Evolutionary conservation across 2,888 invertebrate species (phyloP).

Genomic region (Apodemia duryi): DNA sequence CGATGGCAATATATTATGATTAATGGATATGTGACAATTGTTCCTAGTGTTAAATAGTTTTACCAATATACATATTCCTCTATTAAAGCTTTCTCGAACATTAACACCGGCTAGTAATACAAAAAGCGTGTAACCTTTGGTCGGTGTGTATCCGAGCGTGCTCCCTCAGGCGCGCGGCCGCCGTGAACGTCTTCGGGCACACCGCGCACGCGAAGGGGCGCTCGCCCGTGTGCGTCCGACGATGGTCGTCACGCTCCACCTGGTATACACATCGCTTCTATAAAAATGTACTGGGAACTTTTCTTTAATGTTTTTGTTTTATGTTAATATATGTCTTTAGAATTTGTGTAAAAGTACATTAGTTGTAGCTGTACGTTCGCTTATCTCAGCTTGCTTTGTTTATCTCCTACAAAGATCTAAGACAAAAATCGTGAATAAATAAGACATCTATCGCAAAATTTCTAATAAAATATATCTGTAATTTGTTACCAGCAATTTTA

Average conservation of each 20-base stretch:
- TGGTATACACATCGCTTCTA: conserved; percentile 36
- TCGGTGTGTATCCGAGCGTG: conserved; percentile 73
- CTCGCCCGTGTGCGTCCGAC: conserved; percentile 73
- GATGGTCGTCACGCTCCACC: conserved; percentile 77
- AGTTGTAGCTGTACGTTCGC: no score
- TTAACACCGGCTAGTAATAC: conserved; percentile 3
- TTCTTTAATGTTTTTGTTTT: background rate
- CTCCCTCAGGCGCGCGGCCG: conserved; percentile 71
- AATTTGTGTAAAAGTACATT: no score
- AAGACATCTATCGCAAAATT: no score
- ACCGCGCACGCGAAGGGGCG: conserved; percentile 70
- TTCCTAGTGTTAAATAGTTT: no score
- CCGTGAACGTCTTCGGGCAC: conserved; percentile 75
- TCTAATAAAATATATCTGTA: no score
- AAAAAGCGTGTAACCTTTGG: conserved; percentile 55
- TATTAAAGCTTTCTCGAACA: background rate
- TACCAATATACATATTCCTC: no score
- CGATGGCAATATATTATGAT: no score
- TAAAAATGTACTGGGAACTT: background rate
- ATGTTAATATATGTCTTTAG: background rate
- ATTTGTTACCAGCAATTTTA: no score
- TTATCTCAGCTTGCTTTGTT: no score
- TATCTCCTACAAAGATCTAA: no score
- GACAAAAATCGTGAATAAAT: no score
- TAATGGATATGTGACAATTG: no score